Base-by-base conservation (phyloP, 2,888 invertebrate species). In the Ophion ventricosus region DNA sequence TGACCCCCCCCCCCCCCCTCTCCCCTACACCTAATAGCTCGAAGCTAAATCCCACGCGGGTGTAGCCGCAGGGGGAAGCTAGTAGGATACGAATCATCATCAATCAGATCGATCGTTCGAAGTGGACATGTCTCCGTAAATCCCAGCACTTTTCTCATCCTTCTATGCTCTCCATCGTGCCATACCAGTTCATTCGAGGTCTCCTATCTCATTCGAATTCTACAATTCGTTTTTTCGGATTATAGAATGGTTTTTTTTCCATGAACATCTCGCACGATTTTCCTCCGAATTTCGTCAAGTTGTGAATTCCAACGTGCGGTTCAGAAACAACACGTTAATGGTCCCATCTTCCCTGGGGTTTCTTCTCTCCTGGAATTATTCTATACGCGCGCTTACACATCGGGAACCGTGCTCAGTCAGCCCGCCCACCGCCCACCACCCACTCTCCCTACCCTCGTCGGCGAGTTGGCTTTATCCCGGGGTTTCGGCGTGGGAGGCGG, bases 351-450 rank as follows among this genome's bases (percentile, higher is more conserved):
- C 26, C 25, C 73, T 74, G 73, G 73, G 43, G 61, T 74, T 74
- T 43, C 61, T 43, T 74, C 73, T 74, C 61, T 74, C 26, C 73
- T 74, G 73, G 83, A 81, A 70, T 86, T 78, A 77, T 77, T 59
- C 67, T 67, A 77, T 77, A 75, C 75, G 75, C 77, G 59, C 70
- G 79, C 72, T 79, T 61, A 79, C 75, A 79, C 69, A 57, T 70
- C 23, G 82, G 49, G 72, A 81, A 75, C 70, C 66, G 69, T 43
- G 63, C 67, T 72, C 75, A 78, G 82, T 76, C 84, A 82, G 75
- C 67, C 85, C 85, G 85, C 85, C 85, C 73, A 85, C 66, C 82
- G 85, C 82, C 85, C 82, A 82, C 79, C 76, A 80, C 79, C 82
- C 67, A 69, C 80, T 69, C 64, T 59, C 61, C 23, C 20, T 56